These are phyloP conservation scores for Amorpha juglandis DNA, from an alignment of 2,888 invertebrate species.

Conservation along the genomic window DNA sequence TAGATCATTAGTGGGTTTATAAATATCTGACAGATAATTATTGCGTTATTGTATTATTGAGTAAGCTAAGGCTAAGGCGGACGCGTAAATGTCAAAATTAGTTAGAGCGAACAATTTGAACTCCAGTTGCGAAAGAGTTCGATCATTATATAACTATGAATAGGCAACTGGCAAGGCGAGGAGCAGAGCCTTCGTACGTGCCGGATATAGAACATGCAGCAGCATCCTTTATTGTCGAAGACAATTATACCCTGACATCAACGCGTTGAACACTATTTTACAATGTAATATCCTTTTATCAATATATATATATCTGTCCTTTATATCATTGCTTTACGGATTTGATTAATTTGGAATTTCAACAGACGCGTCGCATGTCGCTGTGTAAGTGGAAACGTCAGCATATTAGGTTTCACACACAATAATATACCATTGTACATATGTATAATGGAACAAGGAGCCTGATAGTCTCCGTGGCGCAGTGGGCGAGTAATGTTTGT, in stretches of 20 bases:
- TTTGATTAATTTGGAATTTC: background rate
- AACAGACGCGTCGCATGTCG: background rate
- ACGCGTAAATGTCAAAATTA: background rate
- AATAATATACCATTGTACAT: background rate
- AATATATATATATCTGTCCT: no score
- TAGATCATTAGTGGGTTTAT: background rate
- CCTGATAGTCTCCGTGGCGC: no score
- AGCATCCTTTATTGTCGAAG: background rate
- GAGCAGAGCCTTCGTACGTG: slow-evolving; percentile 32
- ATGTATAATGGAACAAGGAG: no score
- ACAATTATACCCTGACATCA: background rate
- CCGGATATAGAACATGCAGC: slow-evolving; percentile 35
- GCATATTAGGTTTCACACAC: background rate
- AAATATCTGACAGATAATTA: background rate
- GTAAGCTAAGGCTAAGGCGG: background rate
- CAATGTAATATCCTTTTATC: no score
- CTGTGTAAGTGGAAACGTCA: background rate
- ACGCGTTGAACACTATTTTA: background rate
- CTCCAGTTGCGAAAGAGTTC: slow-evolving; percentile 32
- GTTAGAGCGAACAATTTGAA: slow-evolving; percentile 5
- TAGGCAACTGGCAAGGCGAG: slow-evolving; percentile 28
- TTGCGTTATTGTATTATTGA: background rate
- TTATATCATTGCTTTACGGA: no score
- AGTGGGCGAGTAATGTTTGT: no score
- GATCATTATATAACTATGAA: slow-evolving; percentile 37